Evolutionary conservation across 2,797 vertebrate species (phyloP).

Genomic region (Acanthurus leucopareius): DNA sequence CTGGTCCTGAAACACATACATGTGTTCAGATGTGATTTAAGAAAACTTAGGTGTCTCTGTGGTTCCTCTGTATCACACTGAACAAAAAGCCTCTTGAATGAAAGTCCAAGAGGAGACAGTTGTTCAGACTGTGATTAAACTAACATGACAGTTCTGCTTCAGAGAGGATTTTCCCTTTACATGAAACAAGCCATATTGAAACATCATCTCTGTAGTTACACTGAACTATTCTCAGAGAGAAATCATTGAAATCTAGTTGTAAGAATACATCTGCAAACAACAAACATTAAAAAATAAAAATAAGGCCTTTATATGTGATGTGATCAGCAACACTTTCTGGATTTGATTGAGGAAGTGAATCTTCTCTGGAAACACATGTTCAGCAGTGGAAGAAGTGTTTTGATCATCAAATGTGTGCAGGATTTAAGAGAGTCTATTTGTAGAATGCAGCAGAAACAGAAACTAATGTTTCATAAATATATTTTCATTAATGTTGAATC

Average conservation of each 20-base stretch:
- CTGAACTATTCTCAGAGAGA: background rate
- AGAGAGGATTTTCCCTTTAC: constrained; percentile 36
- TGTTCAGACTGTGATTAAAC: constrained; percentile 42
- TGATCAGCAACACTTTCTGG: background rate
- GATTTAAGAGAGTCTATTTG: too few species aligned
- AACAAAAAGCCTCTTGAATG: constrained; percentile 47
- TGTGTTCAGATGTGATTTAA: constrained; percentile 19
- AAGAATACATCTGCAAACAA: background rate
- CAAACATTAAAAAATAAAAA: background rate
- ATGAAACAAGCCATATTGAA: constrained; percentile 42
- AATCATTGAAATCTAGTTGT: too few species aligned
- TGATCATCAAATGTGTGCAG: background rate
- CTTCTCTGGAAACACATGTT: background rate
- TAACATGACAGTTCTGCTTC: constrained; percentile 50
- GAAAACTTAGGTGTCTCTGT: constrained; percentile 13
- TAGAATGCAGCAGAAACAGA: too few species aligned
- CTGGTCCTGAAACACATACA: background rate
- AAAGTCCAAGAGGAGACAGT: constrained; percentile 26
- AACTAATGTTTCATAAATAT: too few species aligned
- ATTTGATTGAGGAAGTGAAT: background rate
- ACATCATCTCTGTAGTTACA: constrained; percentile 6
- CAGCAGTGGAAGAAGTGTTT: background rate
- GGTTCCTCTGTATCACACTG: constrained; percentile 5
- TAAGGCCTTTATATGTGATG: background rate
- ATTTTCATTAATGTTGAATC: too few species aligned